Evolutionary conservation across 92 coral and sea anemone species (phyloP).

Genomic region (Epizoanthus fatuus): DNA sequence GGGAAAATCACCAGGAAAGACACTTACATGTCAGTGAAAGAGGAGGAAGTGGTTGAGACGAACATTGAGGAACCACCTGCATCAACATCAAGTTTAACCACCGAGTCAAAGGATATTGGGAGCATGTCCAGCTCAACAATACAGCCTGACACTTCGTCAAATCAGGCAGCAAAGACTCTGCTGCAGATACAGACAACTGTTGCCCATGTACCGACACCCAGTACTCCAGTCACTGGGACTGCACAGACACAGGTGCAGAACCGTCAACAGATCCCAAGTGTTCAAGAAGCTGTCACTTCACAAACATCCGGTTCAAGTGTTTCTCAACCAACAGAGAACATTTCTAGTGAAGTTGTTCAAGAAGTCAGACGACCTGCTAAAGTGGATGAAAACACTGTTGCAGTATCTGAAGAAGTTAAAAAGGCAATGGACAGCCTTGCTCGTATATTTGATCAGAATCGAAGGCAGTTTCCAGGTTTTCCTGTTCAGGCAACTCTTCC

Average conservation of each 20-base stretch:
- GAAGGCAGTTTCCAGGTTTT: conserved; percentile 34
- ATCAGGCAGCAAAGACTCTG: conserved; percentile 39
- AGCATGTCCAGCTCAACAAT: not conserved
- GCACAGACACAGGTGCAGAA: conserved; percentile 27
- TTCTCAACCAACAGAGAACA: not conserved
- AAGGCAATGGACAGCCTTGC: conserved; percentile 39
- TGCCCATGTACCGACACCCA: not conserved
- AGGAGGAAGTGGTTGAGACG: not conserved
- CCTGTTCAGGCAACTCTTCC: conserved; percentile 31
- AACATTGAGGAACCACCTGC: conserved; percentile 6
- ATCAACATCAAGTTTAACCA: conserved; percentile 2
- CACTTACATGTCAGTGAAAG: conserved; percentile 9
- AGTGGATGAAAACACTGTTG: not conserved
- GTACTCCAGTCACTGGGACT: not conserved
- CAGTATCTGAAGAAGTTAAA: conserved; percentile 21
- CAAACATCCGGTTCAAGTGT: not conserved
- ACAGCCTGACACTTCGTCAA: not conserved
- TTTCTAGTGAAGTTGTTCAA: not conserved
- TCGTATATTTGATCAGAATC: conserved; percentile 41
- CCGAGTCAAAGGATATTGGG: not conserved
- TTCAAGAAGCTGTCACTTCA: not conserved
- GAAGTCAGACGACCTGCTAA: not conserved
- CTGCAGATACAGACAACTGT: conserved; percentile 59
- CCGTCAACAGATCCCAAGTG: not conserved
- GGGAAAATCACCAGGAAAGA: conserved; percentile 23